phyloP scores from a whole-genome alignment of 2,113 vertebrate genomes.

The Rhinopomastus cyanomelas region DNA sequence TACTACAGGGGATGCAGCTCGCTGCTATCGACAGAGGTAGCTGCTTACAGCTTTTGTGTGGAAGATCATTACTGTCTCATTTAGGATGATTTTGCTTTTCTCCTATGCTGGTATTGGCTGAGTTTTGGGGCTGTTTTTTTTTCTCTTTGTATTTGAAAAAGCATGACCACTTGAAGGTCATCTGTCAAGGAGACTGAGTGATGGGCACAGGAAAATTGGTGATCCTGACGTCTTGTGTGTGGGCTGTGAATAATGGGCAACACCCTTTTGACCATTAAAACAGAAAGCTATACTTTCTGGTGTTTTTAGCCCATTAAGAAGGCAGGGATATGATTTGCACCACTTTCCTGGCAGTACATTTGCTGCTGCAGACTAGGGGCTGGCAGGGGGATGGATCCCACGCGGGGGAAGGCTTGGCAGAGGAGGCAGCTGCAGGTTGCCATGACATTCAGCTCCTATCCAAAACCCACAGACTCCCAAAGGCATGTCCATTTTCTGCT shows the following conservation, averaged over 20 bases:
- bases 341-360: not conserved
- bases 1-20: not conserved
- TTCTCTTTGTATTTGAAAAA: not conserved
- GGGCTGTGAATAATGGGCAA: constrained; percentile 15
- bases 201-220: not conserved
- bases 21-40: not conserved
- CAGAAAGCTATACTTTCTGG: not conserved
- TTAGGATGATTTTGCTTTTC: not conserved
- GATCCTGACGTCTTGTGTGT: not conserved
- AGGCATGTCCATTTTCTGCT: not conserved
- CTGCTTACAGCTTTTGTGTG: not conserved
- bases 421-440: not conserved
- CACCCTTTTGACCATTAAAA: not conserved
- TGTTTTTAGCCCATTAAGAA: not conserved
- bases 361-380: not conserved
- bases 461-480: not conserved
- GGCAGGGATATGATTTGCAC: not conserved
- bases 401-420: accelerated
- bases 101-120: not conserved
- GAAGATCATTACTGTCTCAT: not conserved
- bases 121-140: no score
- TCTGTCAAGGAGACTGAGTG: not conserved
- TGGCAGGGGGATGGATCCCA: not conserved
- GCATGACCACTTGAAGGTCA: not conserved
- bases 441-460: not conserved